Base-by-base conservation (phyloP, 1,140 invertebrate genomes). In the Plectus sambesii region DNA sequence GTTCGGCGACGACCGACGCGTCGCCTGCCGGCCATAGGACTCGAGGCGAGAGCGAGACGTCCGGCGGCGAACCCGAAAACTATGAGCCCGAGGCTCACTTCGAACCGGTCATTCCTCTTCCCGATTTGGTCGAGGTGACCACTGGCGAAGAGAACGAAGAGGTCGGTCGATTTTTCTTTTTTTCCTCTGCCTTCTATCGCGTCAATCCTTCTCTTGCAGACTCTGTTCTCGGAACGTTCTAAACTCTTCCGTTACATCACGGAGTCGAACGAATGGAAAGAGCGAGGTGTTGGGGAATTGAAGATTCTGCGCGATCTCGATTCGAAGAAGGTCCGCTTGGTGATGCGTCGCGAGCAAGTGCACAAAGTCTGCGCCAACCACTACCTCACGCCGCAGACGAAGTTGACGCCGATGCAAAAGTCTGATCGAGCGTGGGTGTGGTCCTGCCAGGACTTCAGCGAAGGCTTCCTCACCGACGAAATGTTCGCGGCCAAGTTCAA, bases 261-360 rank as follows among this genome's bases (percentile, higher is more conserved):
- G 6, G 50, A 20, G n/a, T 56, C 60, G 23, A 62, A 60, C 23
- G 72, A 76, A 55, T 76, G 73, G 70, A 76, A 75, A 51, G 75
- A 76, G 58, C 60, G 74, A n/a, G 75, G 75, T 15, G 35, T 73
- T 23, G 74, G 74, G 12, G 68, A 73, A 25, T 42, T 76, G 2
- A 76, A 75, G 53, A 70, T 76, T 25, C 55, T 76, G 19, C 46
- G 66, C 60, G 81, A 88, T 61, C 74, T 76, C 19, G 66, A 73
- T 1, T 79, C 74, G 15, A 76, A 78, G n/a, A 82, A 80, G 66
- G 69, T 81, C 12, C 74, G 84, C 38, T 70, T 87, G 5, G 68
- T 87, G 0, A 89, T 90, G 86, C 75, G 86, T 20, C 75, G 87
- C 8, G 85, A 90, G 47, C 83, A 85, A 69, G 78, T 87, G 1